Evolutionary conservation across 2,888 invertebrate species (phyloP).

Genomic region (Acleris emargana): DNA sequence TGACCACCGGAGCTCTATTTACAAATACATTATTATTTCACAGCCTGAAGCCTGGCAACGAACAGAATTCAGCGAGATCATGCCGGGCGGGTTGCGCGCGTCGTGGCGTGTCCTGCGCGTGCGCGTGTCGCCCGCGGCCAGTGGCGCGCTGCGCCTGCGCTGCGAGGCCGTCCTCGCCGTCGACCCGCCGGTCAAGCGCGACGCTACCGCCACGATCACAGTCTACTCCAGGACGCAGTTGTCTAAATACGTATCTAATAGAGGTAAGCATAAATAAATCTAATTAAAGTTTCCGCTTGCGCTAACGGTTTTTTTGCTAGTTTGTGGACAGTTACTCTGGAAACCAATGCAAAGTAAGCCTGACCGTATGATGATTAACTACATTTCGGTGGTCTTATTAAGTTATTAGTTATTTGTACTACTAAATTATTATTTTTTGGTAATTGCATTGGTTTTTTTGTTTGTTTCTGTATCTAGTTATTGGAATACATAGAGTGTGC

Average conservation of each 20-base stretch:
- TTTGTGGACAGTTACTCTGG: too few species aligned
- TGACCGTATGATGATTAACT: too few species aligned
- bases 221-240: conserved; percentile 71
- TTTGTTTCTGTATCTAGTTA: too few species aligned
- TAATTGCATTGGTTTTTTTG: too few species aligned
- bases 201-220: conserved; percentile 63
- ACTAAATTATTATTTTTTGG: too few species aligned
- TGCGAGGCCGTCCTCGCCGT: conserved; percentile 70
- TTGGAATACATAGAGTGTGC: too few species aligned
- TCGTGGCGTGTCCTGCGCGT: conserved; percentile 71
- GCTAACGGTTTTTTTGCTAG: too few species aligned
- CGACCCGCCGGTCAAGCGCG: conserved; percentile 70
- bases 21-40: conserved; percentile 32
- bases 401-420: too few species aligned
- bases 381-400: too few species aligned
- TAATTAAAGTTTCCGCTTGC: neutral
- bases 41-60: conserved; percentile 76
- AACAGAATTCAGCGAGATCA: conserved; percentile 62
- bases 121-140: conserved; percentile 64
- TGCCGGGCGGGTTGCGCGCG: conserved; percentile 67
- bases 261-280: conserved; percentile 48
- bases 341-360: too few species aligned
- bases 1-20: too few species aligned
- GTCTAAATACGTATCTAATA: conserved; percentile 75
- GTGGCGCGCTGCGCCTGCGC: conserved; percentile 68